Conservation (phyloP, 2,888 invertebrate species). For the Helobdella robusta region DNA sequence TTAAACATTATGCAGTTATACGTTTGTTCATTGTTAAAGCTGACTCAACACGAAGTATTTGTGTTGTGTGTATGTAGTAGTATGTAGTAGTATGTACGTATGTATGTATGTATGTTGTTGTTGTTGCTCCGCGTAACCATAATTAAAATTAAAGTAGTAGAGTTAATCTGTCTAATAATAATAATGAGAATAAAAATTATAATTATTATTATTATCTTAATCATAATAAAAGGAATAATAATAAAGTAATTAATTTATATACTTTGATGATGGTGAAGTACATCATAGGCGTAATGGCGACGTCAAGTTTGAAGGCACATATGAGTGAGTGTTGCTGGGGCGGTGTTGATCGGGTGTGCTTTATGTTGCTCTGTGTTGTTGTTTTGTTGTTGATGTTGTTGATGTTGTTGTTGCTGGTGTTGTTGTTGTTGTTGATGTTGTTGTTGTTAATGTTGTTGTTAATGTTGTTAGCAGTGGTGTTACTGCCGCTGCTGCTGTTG, state of each 20-base stretch:
- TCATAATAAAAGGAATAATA: background rate
- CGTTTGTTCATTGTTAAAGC: too few species aligned
- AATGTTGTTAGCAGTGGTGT: background rate
- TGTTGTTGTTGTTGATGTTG: background rate
- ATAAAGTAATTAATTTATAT: background rate
- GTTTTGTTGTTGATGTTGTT: background rate
- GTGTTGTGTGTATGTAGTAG: too few species aligned
- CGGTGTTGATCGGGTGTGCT: background rate
- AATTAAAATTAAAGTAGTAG: too few species aligned
- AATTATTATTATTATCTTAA: conserved; percentile 15
- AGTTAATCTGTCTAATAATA: too few species aligned
- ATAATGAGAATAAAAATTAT: too few species aligned
- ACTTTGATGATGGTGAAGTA: conserved; percentile 34
- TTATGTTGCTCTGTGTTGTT: background rate
- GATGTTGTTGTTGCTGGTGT: background rate
- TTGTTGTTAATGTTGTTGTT: background rate
- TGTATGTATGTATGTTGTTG: too few species aligned
- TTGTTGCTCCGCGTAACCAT: too few species aligned
- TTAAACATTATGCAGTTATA: too few species aligned
- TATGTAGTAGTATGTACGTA: too few species aligned
- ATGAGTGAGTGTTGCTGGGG: background rate
- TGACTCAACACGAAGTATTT: too few species aligned
- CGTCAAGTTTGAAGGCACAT: conserved; percentile 29
- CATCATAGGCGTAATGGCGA: conserved; percentile 30
- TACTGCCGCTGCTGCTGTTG: conserved; percentile 1